Conservation (phyloP, 2,888 invertebrate genomes). For the Agonopterix arenella region DNA sequence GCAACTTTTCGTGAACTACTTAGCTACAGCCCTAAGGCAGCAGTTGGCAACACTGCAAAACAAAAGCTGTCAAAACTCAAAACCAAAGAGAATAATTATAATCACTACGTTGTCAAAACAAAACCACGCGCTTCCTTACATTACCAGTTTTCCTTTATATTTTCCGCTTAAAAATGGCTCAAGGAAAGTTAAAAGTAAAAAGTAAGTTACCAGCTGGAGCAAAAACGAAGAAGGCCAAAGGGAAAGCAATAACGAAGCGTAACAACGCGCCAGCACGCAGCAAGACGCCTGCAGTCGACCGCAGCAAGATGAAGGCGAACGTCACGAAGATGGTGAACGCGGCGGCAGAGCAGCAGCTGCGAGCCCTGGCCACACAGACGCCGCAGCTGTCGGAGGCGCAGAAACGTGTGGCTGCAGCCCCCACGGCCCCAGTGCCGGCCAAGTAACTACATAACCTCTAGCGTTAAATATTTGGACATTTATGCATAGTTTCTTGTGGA, state of each 20-base stretch:
- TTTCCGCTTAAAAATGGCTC: slow-evolving; percentile 69
- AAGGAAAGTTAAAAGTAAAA: slow-evolving; percentile 83
- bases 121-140: no score
- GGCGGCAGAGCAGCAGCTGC: slow-evolving; percentile 80
- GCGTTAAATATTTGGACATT: not conserved
- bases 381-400: slow-evolving; percentile 72
- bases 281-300: slow-evolving; percentile 77
- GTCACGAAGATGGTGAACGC: slow-evolving; percentile 84
- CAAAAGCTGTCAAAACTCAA: no score
- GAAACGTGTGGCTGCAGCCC: slow-evolving; percentile 54
- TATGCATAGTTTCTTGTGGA: not conserved
- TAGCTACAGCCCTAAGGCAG: no score
- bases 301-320: slow-evolving; percentile 79
- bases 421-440: slow-evolving; percentile 54
- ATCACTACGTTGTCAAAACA: no score
- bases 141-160: not conserved
- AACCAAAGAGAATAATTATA: no score
- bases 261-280: slow-evolving; percentile 80
- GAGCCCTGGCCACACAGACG: slow-evolving; percentile 73
- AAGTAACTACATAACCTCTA: slow-evolving; percentile 22
- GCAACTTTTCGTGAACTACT: no score
- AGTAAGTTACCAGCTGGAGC: slow-evolving; percentile 76
- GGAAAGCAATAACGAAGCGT: slow-evolving; percentile 75
- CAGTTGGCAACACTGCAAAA: no score
- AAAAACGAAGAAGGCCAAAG: slow-evolving; percentile 70